Evolutionary conservation across 2,888 invertebrate genomes (phyloP).

Genomic region (Leucoptera coffeella): DNA sequence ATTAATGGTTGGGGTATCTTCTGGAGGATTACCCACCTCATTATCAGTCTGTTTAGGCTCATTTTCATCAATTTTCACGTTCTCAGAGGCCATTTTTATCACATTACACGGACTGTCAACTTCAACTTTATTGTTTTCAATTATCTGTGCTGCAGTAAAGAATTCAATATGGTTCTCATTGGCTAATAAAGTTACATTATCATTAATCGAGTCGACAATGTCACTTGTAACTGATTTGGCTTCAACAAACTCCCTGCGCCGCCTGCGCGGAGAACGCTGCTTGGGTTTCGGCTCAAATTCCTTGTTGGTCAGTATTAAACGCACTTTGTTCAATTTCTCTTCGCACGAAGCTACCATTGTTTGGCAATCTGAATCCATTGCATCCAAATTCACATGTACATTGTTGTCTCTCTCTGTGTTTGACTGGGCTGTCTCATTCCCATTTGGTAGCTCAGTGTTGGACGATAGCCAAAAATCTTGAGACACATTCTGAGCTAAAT

Average conservation of each 20-base stretch:
- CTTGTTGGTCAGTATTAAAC: slow-evolving; percentile 15
- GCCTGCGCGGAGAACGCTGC: slow-evolving; percentile 10
- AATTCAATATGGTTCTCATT: slow-evolving; percentile 17
- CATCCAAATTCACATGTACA: slow-evolving; percentile 7
- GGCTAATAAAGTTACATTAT: slow-evolving; percentile 23
- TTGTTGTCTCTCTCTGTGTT: slow-evolving; percentile 2
- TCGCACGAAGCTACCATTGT: slow-evolving; percentile 24
- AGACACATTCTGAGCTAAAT: slow-evolving; percentile 2
- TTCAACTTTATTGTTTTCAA: too few species aligned
- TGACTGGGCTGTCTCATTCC: slow-evolving; percentile 16
- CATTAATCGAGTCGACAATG: slow-evolving; percentile 29
- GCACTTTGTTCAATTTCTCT: slow-evolving; percentile 25
- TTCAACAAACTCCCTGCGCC: slow-evolving; percentile 22
- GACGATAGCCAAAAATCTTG: slow-evolving; percentile 14
- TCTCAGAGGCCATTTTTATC: background rate
- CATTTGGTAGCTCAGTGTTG: slow-evolving; percentile 24
- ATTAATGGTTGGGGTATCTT: slow-evolving; percentile 7
- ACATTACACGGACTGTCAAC: background rate
- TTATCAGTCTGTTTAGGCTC: slow-evolving; percentile 8
- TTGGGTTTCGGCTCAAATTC: slow-evolving; percentile 10
- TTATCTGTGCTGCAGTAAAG: slow-evolving; percentile 15
- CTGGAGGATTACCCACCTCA: slow-evolving; percentile 4
- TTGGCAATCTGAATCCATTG: slow-evolving; percentile 20
- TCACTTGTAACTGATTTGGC: slow-evolving; percentile 19
- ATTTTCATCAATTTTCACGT: background rate